These are phyloP conservation scores for Neoitamus cyanurus DNA, from an alignment of 2,888 invertebrate genomes.

Conservation along the genomic window DNA sequence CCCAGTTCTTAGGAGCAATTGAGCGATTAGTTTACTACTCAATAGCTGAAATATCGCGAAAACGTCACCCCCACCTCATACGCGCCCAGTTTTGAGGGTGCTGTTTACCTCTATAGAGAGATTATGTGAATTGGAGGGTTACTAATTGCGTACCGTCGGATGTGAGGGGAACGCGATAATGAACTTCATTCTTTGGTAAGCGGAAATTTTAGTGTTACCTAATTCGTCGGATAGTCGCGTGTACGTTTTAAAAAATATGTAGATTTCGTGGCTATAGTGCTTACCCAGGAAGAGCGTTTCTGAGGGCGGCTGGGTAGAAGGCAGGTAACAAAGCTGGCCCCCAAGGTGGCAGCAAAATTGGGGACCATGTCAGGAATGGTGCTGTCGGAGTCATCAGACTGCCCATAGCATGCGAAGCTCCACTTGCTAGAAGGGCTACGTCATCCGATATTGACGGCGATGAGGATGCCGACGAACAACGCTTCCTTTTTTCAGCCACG, in stretches of 20 bases:
- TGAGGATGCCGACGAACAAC: slow-evolving; percentile 62
- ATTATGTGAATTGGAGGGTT: neutral
- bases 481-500: slow-evolving; percentile 66
- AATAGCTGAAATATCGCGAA: slow-evolving; percentile 14
- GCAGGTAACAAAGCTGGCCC: slow-evolving; percentile 78
- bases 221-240: neutral
- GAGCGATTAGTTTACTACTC: slow-evolving; percentile 19
- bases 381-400: slow-evolving; percentile 69
- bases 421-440: slow-evolving; percentile 50
- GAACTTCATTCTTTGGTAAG: neutral
- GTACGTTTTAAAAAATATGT: neutral
- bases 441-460: slow-evolving; percentile 56
- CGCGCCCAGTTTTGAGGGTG: neutral
- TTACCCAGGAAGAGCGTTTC: slow-evolving; percentile 81
- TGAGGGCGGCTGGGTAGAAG: slow-evolving; percentile 77
- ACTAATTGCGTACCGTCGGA: neutral
- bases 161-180: neutral
- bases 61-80: slow-evolving; percentile 3
- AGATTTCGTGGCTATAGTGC: slow-evolving; percentile 56
- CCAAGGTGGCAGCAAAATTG: slow-evolving; percentile 80
- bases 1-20: neutral
- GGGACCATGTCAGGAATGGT: slow-evolving; percentile 81
- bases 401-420: slow-evolving; percentile 61
- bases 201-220: neutral
- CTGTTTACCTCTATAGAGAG: neutral